These are phyloP conservation scores for Mythimna vitellina DNA, from an alignment of 2,888 invertebrate genomes.

Conservation along the genomic window DNA sequence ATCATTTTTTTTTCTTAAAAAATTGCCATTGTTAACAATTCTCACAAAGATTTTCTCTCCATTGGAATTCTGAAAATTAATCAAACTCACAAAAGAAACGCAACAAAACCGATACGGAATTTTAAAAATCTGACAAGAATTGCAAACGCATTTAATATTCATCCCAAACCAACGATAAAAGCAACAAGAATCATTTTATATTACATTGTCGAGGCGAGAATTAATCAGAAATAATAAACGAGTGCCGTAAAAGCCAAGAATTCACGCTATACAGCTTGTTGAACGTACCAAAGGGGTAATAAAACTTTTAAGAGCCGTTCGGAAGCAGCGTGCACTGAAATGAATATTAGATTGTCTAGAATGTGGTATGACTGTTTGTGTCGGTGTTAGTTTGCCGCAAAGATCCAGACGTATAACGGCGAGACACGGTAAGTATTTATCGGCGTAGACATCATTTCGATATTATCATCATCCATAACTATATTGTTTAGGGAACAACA, in stretches of 20 bases:
- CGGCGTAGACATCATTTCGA: constrained; percentile 69
- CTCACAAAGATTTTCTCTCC: not conserved
- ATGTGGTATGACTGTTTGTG: constrained; percentile 77
- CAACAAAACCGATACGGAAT: constrained; percentile 18
- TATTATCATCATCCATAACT: constrained; percentile 63
- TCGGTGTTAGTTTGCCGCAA: constrained; percentile 68
- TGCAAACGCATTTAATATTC: constrained; percentile 50
- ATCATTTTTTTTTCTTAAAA: not conserved
- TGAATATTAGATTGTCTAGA: constrained; percentile 79
- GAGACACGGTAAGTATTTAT: constrained; percentile 71
- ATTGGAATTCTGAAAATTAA: constrained; percentile 7
- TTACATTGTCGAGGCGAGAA: constrained; percentile 53
- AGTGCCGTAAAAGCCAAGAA: constrained; percentile 62
- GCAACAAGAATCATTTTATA: constrained; percentile 57
- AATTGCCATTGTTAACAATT: not conserved
- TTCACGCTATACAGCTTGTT: constrained; percentile 64
- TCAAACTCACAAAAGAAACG: constrained; percentile 9
- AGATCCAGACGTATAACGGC: constrained; percentile 59
- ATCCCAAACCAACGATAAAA: constrained; percentile 52
- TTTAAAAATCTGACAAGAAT: constrained; percentile 34
- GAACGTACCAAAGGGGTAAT: constrained; percentile 66
- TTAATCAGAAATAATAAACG: constrained; percentile 62
- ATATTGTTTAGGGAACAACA: constrained; percentile 10
- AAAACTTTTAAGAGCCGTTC: constrained; percentile 71
- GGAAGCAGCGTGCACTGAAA: constrained; percentile 74